Percentiles rank a stretch among this genome's conserved stretches.
These are phyloP conservation scores for Amphiprion clarkii DNA, from an alignment of 2,797 vertebrate genomes.

Conservation along the genomic window DNA sequence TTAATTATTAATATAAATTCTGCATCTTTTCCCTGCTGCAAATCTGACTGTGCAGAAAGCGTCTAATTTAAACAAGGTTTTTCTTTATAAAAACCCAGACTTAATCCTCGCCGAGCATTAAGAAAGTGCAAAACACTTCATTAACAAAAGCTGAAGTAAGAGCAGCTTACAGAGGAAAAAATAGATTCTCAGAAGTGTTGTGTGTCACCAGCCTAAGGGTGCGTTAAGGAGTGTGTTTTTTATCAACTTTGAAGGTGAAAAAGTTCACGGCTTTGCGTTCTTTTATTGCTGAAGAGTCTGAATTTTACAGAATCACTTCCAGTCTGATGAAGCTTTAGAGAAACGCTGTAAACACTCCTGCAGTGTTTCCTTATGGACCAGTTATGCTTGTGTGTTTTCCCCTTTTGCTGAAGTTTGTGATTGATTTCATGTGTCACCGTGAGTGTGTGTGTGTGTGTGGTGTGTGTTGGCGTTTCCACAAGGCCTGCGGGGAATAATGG, in stretches of 20 bases:
- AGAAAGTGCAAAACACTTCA: not conserved
- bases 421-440: constrained; percentile 76
- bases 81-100: not conserved
- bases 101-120: not conserved
- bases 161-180: not conserved
- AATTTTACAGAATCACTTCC: not conserved
- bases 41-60: not conserved
- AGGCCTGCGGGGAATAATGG: constrained; percentile 77
- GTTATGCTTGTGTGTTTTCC: constrained; percentile 11
- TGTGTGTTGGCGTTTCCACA: constrained; percentile 70
- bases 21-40: not conserved
- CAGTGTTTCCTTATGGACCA: constrained; percentile 28
- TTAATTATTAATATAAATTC: not conserved
- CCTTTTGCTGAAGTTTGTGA: constrained; percentile 63
- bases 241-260: not conserved
- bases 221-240: no score
- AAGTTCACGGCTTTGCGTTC: not conserved
- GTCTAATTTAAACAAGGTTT: not conserved
- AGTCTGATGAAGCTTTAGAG: constrained; percentile 9
- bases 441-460: constrained; percentile 53
- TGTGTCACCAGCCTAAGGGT: no score
- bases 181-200: not conserved
- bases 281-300: not conserved
- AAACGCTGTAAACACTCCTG: constrained; percentile 19
- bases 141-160: not conserved